These are phyloP conservation scores for Clistopyga incitator DNA, from an alignment of 2,888 invertebrate species.

Conservation along the genomic window DNA sequence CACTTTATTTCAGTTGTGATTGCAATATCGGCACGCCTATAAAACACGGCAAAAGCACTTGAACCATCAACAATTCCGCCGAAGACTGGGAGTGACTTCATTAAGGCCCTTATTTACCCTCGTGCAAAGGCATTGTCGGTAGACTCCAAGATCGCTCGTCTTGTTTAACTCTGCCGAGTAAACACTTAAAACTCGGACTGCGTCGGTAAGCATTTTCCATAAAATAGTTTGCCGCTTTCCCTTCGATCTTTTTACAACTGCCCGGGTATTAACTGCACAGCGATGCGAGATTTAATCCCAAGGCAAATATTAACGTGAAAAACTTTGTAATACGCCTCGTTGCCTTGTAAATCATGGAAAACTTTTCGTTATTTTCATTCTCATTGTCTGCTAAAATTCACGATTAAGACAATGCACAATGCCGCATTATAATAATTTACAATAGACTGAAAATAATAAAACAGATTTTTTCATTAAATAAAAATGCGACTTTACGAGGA, in stretches of 20 bases:
- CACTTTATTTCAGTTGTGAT: background rate
- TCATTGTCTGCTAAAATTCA: too few relatives aligned
- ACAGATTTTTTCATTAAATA: too few relatives aligned
- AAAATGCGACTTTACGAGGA: too few relatives aligned
- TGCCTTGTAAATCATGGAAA: background rate
- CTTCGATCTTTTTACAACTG: conserved; percentile 8
- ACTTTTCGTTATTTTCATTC: background rate
- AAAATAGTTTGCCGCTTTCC: conserved; percentile 9
- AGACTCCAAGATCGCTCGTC: conserved; percentile 23
- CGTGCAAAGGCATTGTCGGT: conserved; percentile 19
- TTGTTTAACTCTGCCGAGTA: conserved; percentile 62
- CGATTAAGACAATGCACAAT: too few relatives aligned
- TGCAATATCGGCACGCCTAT: background rate
- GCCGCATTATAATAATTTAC: too few relatives aligned
- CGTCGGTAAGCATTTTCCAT: conserved; percentile 57
- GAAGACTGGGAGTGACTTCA: conserved; percentile 49
- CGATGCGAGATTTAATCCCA: conserved; percentile 20
- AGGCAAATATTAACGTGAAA: conserved; percentile 27
- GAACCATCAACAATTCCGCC: conserved; percentile 41
- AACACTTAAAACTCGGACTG: conserved; percentile 59
- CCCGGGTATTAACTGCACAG: background rate
- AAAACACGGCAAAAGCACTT: background rate
- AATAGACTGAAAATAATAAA: too few relatives aligned
- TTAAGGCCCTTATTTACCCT: conserved; percentile 55
- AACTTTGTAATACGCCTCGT: background rate